phyloP scores from a whole-genome alignment of 1,140 invertebrate species.

The Aphis gossypii region DNA sequence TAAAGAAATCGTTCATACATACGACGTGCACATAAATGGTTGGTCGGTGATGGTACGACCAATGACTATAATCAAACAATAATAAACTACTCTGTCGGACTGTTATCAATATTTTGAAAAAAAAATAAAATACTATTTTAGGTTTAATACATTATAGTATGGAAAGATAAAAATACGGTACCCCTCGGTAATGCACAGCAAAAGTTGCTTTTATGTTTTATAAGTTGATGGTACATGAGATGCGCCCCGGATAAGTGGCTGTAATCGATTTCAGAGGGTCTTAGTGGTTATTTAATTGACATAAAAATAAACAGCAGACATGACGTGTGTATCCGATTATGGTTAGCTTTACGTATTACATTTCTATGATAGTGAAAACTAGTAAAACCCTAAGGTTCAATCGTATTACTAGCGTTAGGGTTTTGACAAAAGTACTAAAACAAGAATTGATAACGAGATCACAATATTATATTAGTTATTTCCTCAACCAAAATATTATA shows the following conservation, averaged over 20 bases:
- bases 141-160: background rate
- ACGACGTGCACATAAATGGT: background rate
- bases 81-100: background rate
- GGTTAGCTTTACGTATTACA: too few species aligned
- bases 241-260: too few species aligned
- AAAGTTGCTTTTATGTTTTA: too few species aligned
- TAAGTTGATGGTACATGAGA: too few species aligned
- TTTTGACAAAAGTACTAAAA: background rate
- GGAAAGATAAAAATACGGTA: background rate
- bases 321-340: too few species aligned
- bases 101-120: background rate
- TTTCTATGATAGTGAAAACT: too few species aligned
- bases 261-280: too few species aligned
- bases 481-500: background rate
- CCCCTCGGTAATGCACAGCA: background rate
- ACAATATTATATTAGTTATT: background rate
- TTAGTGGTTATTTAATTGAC: too few species aligned
- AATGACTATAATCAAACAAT: background rate
- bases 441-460: background rate
- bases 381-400: too few species aligned
- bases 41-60: background rate
- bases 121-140: background rate
- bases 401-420: background rate
- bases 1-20: background rate
- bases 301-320: too few species aligned